Conservation (phyloP, 2,113 vertebrate species). For the Amia ocellicauda region DNA sequence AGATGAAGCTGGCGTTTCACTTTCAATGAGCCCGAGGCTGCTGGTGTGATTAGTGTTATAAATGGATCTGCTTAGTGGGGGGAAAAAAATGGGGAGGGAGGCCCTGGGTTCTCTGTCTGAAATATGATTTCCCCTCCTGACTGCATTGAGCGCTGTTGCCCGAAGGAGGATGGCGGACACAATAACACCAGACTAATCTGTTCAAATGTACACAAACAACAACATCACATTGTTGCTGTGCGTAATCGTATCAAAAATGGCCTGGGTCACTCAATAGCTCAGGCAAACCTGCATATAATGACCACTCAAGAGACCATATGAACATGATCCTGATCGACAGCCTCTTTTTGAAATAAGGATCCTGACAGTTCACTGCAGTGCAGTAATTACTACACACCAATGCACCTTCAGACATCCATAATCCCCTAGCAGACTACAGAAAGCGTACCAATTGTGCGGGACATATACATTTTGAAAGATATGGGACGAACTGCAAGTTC, state of each 20-base stretch:
- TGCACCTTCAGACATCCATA: slow-evolving; percentile 22
- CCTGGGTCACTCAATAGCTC: slow-evolving; percentile 21
- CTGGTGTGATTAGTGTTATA: slow-evolving; percentile 62
- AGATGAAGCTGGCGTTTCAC: slow-evolving; percentile 47
- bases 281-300: slow-evolving; percentile 26
- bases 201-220: background rate
- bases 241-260: slow-evolving; percentile 13
- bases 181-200: background rate
- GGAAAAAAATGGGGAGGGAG: background rate
- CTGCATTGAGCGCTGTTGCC: background rate
- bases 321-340: slow-evolving; percentile 19
- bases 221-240: background rate
- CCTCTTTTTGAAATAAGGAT: slow-evolving; percentile 20
- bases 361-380: slow-evolving; percentile 22
- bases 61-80: slow-evolving; percentile 1
- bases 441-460: slow-evolving; percentile 6
- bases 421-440: slow-evolving; percentile 14
- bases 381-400: slow-evolving; percentile 17
- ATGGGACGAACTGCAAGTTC: background rate
- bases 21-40: slow-evolving; percentile 60
- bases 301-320: slow-evolving; percentile 25
- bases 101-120: too few relatives aligned
- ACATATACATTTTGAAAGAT: slow-evolving; percentile 1
- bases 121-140: background rate
- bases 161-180: background rate